Percentiles rank a stretch among this genome's conserved stretches.
Conservation (phyloP, 2,888 invertebrate genomes). For the Ochropacha duplaris region DNA sequence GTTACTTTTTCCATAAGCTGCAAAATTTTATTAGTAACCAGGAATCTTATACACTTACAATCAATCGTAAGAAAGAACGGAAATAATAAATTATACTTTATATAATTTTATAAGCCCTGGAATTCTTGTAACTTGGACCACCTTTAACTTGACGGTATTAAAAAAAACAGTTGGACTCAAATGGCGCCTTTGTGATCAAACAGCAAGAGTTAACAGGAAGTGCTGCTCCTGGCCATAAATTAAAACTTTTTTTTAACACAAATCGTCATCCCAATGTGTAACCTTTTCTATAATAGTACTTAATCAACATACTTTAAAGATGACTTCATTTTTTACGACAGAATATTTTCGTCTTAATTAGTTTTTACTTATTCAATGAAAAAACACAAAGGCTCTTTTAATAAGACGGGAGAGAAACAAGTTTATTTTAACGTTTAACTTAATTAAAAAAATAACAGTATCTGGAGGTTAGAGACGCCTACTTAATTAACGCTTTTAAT, state of each 20-base stretch:
- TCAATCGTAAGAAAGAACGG: too few species aligned
- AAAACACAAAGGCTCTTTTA: constrained; percentile 6
- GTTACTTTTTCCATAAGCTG: too few species aligned
- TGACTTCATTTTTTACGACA: constrained; percentile 1
- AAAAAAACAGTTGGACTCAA: constrained; percentile 47
- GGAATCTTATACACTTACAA: too few species aligned
- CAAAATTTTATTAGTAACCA: too few species aligned
- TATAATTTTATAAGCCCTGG: not conserved
- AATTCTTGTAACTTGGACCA: not conserved
- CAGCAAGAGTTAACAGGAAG: constrained; percentile 54
- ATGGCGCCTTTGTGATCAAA: constrained; percentile 55
- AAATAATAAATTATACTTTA: not conserved
- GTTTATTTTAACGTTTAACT: constrained; percentile 21
- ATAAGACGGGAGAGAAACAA: constrained; percentile 3
- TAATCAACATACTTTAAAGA: not conserved
- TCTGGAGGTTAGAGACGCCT: constrained; percentile 39
- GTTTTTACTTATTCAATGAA: constrained; percentile 5
- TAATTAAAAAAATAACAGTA: constrained; percentile 44
- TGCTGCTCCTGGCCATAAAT: constrained; percentile 56
- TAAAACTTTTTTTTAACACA: constrained; percentile 47
- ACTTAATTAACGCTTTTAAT: constrained; percentile 45
- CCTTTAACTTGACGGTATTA: not conserved
- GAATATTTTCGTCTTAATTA: constrained; percentile 4
- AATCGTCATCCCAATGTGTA: constrained; percentile 48
- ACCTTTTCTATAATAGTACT: constrained; percentile 12